Base-by-base conservation (phyloP, 2,888 invertebrate species). In the Endotricha flammealis region DNA sequence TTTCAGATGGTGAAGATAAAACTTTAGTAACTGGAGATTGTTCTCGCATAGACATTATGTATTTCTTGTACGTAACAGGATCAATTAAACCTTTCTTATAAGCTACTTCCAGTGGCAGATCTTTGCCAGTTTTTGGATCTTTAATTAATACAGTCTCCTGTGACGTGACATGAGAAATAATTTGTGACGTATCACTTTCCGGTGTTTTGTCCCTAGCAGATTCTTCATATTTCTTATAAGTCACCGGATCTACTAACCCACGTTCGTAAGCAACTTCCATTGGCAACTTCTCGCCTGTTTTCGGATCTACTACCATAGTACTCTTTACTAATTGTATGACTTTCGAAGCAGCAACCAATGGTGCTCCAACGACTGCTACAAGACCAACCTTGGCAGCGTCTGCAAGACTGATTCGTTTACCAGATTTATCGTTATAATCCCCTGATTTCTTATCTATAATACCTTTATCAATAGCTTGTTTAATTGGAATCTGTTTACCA, bases 301-400 rank as follows among this genome's bases (percentile, higher is more conserved):
- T 90, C 0, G 96, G 95, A 73, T 97, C 95, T 36, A 90, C 82
- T 8, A 93, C 90, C 85, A 93, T 91, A 2, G 88, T 86, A 45
- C 62, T 86, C 48, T 85, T 88, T 3, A 93, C 88, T 0, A 91
- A 88, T 66, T 92, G 91, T 36, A 92, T 88, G 0, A 91, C 88
- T 48, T 91, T 90, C 38, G 92, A 90, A 1, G 91, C 90, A 3
- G 92, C 93, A 3, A 92, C 89, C 32, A 94, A 73, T 1, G 95
- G 95, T 5, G 92, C 91, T 25, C 95, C 95, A 30, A 91, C 68
- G 6, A 95, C 92, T 8, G 90, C 88, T 4, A 96, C 70, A n/a
- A 94, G 78, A 8, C 96, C 96, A 53, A 91, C 85, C 71, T 93
- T 93, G 8, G 92, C 90, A 1, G 95, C 95, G 51, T 94, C 93